Base-by-base conservation (phyloP, 2,797 vertebrate genomes). In the Vipera ursinii region DNA sequence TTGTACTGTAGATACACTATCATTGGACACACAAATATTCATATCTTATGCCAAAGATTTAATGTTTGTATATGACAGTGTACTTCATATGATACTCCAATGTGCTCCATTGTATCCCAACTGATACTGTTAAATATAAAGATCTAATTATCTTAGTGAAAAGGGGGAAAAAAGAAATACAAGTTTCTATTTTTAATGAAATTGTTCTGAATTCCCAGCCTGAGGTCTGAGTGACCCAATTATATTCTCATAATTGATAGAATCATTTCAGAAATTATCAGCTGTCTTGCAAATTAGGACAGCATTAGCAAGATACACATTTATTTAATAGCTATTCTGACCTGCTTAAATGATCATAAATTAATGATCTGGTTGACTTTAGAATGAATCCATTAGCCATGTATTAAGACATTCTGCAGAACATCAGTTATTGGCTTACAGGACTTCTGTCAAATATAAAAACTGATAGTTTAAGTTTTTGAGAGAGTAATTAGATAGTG, bases 321-420 rank as follows among this genome's bases (percentile, higher is more conserved):
- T 44, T 78, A 44, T 78, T 92, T 92, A 92, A 92, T 78, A 92
- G 87, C 28, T 82, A 92, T 92, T 88, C 69, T 82, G 38, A 92
- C 87, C 91, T 89, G 55, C 65, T 92, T 89, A 89, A 92, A 89
- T 82, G 65, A 69, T 82, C 88, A 92, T 92, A 82, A 88, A 92
- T 92, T 78, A 92, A 92, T 60, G 91, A 82, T 78, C 82, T 90
- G 69, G 60, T 69, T 60, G 48, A 61, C 4, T 57, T 59, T 85
- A 86, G 82, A 87, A 87, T 44, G 55, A 87, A 90, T 92, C 59
- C 38, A 87, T 87, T 87, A 90, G 59, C 26, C 57, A 63, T 32
- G n/a, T 38, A 87, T 51, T 69, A 86, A 69, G 38, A 90, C 65
- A 24, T 32, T 59, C 5, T 87, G 82, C 65, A 59, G 51, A 87